Evolutionary conservation across 64 coral and sea anemone species (phyloP).

Genomic region (Acropora tenuis): DNA sequence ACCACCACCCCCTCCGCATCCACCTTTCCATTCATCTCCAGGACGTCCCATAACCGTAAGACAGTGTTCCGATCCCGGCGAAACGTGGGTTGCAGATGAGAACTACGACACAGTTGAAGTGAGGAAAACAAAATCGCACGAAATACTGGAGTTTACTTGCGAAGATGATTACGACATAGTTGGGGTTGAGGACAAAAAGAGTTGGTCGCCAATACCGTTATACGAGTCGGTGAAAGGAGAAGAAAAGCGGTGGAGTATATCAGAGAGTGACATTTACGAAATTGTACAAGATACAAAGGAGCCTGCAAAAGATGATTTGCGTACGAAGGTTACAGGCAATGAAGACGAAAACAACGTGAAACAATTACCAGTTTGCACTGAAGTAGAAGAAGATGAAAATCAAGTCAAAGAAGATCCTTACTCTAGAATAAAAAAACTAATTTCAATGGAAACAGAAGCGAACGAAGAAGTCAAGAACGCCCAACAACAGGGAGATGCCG

Average conservation of each 20-base stretch:
- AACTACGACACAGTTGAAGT: constrained; percentile 1
- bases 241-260: not conserved
- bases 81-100: not conserved
- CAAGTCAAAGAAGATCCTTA: constrained; percentile 6
- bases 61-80: constrained; percentile 13
- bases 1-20: not conserved
- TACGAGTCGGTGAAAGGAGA: not conserved
- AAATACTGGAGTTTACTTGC: not conserved
- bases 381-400: not conserved
- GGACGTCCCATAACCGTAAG: not conserved
- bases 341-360: not conserved
- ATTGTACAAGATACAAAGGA: not conserved
- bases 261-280: constrained; percentile 18
- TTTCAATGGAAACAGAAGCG: not conserved
- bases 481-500: not conserved
- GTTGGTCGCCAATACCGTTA: not conserved
- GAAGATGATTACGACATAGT: constrained; percentile 18
- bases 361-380: not conserved
- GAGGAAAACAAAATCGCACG: not conserved
- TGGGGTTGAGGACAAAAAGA: not conserved
- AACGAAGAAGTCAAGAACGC: constrained; percentile 15
- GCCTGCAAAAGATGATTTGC: not conserved
- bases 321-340: not conserved
- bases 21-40: not conserved
- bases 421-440: not conserved